Conservation (phyloP, 2,113 vertebrate genomes). For the Anguilla japonica region DNA sequence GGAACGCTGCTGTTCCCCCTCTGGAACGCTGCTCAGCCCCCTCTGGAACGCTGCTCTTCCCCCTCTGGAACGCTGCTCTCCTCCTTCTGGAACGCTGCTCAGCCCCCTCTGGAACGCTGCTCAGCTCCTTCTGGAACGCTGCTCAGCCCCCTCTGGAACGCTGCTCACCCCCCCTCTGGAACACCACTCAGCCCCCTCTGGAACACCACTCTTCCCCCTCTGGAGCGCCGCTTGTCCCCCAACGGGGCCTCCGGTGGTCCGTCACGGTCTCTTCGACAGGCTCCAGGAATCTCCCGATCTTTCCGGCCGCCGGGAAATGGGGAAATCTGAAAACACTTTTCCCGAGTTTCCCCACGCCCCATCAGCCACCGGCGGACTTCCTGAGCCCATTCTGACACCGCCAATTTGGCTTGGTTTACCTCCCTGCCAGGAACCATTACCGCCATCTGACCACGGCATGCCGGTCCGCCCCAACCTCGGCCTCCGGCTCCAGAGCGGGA, state of each 20-base stretch:
- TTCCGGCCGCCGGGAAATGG: background rate
- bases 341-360: slow-evolving; percentile 6
- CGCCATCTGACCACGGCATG: slow-evolving; percentile 12
- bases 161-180: too few relatives aligned
- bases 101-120: background rate
- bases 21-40: background rate
- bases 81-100: background rate
- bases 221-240: background rate
- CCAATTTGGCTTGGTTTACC: slow-evolving; percentile 35
- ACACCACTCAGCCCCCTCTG: background rate
- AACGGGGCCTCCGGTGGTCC: background rate
- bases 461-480: slow-evolving; percentile 9
- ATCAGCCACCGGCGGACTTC: slow-evolving; percentile 18
- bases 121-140: background rate
- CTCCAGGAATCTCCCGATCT: background rate
- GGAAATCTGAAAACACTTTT: slow-evolving; percentile 13
- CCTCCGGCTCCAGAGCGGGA: background rate
- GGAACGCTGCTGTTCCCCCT: background rate
- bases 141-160: too few relatives aligned
- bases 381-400: slow-evolving; percentile 36
- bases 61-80: too few relatives aligned
- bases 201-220: background rate
- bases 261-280: background rate
- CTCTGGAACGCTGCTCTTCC: background rate
- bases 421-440: slow-evolving; percentile 26